Evolutionary conservation across 2,113 vertebrate genomes (phyloP), one percentile per base, ranked within the genome.

Genomic region (Elanoides forficatus): DNA sequence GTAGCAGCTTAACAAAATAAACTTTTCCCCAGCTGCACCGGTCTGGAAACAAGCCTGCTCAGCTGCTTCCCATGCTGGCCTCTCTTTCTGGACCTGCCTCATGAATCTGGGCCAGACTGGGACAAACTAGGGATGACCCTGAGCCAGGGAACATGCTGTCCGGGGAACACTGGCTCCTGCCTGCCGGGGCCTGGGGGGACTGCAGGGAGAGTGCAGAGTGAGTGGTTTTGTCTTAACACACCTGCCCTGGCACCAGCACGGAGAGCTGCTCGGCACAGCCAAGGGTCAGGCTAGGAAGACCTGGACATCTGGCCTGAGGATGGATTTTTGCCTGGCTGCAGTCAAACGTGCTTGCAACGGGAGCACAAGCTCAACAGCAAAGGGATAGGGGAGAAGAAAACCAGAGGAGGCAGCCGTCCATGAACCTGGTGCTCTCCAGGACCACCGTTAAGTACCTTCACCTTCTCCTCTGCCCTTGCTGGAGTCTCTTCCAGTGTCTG

Each of bases 131-230:
- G 25, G 60, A 36, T 66, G 87, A 79, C 26, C 6, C 34, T 26
- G 80, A 56, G 19, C 7, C 17, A 22, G 81, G 82, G 72, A 81
- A 86, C 52, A 29, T 3, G 17, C 26, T 53, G 76, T 83, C 47
- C 22, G 1, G 67, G 50, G 50, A 48, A 65, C 43, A 9, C 22
- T 0, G 3, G 40, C 34, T 73, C 50, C 68, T 82, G 62, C 23
- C 67, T 45, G 58, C 43, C 0, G 0, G 40, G 40, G 40, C 22
- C 43, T 32, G 34, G 11, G 23, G 14, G 29, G 5, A 27, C 32
- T 1, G 5, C 14, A 10, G 50, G 29, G 65, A 47, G 11, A 43
- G 10, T 0, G 1, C 2, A 8, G 43, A 23, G 32, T 10, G 45
- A 32, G 23, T 13, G 48, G 21, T 29, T 89, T 34, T 62, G n/a